Evolutionary conservation across 1,140 invertebrate genomes (phyloP).

Genomic region (Bombus confusus): DNA sequence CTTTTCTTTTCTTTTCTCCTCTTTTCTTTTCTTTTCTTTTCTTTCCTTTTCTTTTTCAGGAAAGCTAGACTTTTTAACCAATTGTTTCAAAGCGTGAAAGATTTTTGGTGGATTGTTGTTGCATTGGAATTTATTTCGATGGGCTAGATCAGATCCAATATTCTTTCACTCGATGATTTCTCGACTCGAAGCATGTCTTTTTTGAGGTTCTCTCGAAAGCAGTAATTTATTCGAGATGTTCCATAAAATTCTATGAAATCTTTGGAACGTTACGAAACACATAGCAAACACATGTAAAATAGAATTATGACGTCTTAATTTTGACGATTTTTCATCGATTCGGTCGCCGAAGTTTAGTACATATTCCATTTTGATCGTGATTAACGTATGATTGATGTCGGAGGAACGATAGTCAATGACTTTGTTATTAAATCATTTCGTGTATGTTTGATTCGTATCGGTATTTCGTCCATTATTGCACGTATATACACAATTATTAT

Average conservation of each 20-base stretch:
- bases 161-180: not conserved
- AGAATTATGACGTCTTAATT: not conserved
- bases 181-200: not conserved
- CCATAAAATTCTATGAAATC: not conserved
- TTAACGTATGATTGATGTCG: not conserved
- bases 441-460: slow-evolving; percentile 6
- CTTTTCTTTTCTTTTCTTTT: not conserved
- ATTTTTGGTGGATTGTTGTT: not conserved
- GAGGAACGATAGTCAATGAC: slow-evolving; percentile 14
- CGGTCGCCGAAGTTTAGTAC: too few species aligned
- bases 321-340: not conserved
- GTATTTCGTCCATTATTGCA: slow-evolving; percentile 32
- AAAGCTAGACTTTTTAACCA: too few species aligned
- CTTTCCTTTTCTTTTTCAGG: not conserved
- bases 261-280: not conserved
- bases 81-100: not conserved
- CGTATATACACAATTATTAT: slow-evolving; percentile 42
- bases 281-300: not conserved
- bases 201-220: not conserved
- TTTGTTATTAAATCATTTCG: not conserved
- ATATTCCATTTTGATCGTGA: not conserved
- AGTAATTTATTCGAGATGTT: not conserved
- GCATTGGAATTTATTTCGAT: not conserved
- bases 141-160: not conserved
- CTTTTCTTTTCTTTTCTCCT: not conserved